Evolutionary conservation across 2,797 vertebrate species (phyloP).

Genomic region (Bradypodion ventrale): DNA sequence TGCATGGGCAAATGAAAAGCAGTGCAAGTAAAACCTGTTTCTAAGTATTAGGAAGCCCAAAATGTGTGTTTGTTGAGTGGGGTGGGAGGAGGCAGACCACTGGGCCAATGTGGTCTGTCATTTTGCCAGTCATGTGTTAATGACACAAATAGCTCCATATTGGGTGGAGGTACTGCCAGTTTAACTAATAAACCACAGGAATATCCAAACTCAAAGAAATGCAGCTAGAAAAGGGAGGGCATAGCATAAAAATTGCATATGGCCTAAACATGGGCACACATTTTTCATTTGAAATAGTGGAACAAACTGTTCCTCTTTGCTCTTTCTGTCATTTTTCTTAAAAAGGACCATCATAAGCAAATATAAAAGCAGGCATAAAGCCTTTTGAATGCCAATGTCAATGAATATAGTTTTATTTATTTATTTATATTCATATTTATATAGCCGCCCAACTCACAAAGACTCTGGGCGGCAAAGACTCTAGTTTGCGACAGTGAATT

Average conservation of each 20-base stretch:
- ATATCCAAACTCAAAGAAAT: background rate
- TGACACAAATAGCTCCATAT: background rate
- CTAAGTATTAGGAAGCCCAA: conserved; percentile 11
- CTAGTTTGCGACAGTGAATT: background rate
- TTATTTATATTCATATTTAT: too few relatives aligned
- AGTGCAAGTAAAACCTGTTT: background rate
- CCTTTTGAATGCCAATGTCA: background rate
- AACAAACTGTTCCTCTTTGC: background rate
- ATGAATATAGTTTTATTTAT: background rate
- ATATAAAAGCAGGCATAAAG: background rate
- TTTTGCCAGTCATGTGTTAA: background rate
- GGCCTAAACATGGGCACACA: background rate
- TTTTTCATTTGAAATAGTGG: background rate
- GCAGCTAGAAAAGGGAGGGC: background rate
- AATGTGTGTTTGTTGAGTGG: background rate
- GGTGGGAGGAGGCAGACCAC: too few relatives aligned
- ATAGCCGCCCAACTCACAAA: too few relatives aligned
- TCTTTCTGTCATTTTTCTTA: background rate
- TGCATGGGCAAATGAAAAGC: background rate
- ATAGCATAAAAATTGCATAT: background rate
- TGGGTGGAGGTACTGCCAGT: background rate
- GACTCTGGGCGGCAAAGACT: too few relatives aligned
- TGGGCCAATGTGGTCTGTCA: background rate
- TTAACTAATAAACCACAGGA: background rate
- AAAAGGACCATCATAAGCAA: background rate